Base-by-base conservation (phyloP, 2,113 vertebrate genomes). In the Embiotoca jacksoni region DNA sequence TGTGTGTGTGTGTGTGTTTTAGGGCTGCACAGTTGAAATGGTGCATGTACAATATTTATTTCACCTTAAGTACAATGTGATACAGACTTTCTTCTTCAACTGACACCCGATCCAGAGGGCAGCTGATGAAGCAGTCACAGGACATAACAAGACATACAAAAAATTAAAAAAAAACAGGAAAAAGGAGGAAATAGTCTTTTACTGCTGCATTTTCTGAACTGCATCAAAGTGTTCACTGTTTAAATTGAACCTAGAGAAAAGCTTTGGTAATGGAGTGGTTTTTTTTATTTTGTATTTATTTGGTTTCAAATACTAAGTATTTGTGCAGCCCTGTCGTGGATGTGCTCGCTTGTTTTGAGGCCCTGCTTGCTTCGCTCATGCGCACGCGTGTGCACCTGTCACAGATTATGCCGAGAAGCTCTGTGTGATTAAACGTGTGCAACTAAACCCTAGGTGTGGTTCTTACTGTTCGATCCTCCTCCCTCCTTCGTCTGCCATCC, bases 391-490 rank as follows among this genome's bases (percentile, higher is more conserved):
- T 78, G 61, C 82, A 57, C n/a, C 74, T 46, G 2, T 54, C 46
- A 53, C 55, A 66, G 46, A 72, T 74, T 8, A 35, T 63, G 14
- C 44, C 5, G 4, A 73, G 56, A 65, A 49, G 13, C 72, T 73
- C 62, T 86, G 65, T 85, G 57, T 89, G 59, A 83, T 77, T 39
- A 35, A 62, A 31, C 1, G 5, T 87, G 66, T 83, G 83, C 60
- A 31, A 85, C 85, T 90, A 88, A 92, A 92, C 75, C 74, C 81
- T 82, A 53, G 82, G 76, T 88, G 85, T 90, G 88, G 88, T 75
- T 85, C 72, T 87, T 83, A 80, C 44, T 87, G 65, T 85, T 63
- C 67, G 80, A 88, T 64, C 55, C 78, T 76, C 84, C 49, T 72
- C 71, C 75, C 78, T 33, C 78, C 57, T 63, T 65, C 80, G 55